Base-by-base conservation (phyloP, 2,113 vertebrate genomes). In the Vireo altiloquus region DNA sequence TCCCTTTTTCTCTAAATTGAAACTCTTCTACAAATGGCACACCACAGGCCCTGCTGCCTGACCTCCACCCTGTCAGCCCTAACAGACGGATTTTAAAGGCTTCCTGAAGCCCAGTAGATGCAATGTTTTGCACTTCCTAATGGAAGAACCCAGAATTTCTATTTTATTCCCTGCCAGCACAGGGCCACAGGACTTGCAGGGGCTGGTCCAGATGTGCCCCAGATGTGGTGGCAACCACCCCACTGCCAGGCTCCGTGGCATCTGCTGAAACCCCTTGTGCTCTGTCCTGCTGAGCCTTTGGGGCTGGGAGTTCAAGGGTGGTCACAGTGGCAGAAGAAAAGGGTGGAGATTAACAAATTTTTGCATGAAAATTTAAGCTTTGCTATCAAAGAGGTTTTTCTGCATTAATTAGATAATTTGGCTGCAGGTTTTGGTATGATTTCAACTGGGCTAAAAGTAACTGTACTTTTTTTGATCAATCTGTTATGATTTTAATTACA, bases 221-320 rank as follows among this genome's bases (percentile, higher is more conserved):
- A 25, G 31, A 7, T 6, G 5, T 5, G 13, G 53, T 30, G 56
- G n/a, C 61, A 60, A 17, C 15, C 6, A 13, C 7, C 10, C 35
- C 53, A 13, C 24, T 11, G 5, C n/a, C 49, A 35, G 52, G n/a
- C 23, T 57, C 35, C 0, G 0, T 2, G 7, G 21, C 7, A 24
- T 61, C 23, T 61, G 9, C 24, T 39, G 42, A 65, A 87, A 37
- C 1, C 6, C 33, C 6, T 33, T 2, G 1, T 19, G 6, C 3
- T 12, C 14, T 1, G 0, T 64, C 39, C 37, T 35, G 50, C 9
- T 53, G 53, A 70, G n/a, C 18, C 3, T 42, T 9, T 31, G 21
- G 17, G 25, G 4, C 7, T 12, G 2, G 4, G 3, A 54, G 1
- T 4, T 21, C 25, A 46, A 59, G 16, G 15, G 7, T 50, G 30